phyloP scores from a whole-genome alignment of 23 tunicate genomes.

The Ascidia mentula region DNA sequence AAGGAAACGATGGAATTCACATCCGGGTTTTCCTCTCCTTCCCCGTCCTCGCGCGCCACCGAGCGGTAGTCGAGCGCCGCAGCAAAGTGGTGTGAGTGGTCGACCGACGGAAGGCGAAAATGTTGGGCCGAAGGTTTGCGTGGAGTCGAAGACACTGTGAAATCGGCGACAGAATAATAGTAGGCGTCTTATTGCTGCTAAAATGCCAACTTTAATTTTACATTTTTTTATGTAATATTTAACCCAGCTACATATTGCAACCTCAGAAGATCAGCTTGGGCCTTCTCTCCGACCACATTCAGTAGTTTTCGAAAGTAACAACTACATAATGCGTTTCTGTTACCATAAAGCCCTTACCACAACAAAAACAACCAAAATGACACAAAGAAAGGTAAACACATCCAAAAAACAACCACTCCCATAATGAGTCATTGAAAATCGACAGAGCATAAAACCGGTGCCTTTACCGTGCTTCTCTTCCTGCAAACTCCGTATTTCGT shows the following conservation, averaged over 20 bases:
- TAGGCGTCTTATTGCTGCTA: too few relatives aligned
- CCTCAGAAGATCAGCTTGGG: too few relatives aligned
- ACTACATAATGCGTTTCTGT: too few relatives aligned
- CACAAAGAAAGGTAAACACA: background rate
- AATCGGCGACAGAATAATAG: too few relatives aligned
- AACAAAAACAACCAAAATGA: background rate
- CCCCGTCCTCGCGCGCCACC: slow-evolving; percentile 87
- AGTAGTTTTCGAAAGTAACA: too few relatives aligned
- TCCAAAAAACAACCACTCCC: too few relatives aligned
- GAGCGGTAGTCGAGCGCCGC: slow-evolving; percentile 55
- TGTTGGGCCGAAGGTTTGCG: slow-evolving; percentile 16
- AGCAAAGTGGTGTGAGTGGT: slow-evolving; percentile 16
- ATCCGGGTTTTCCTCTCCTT: slow-evolving; percentile 93
- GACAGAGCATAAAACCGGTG: too few relatives aligned
- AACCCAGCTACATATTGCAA: too few relatives aligned
- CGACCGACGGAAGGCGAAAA: slow-evolving; percentile 34
- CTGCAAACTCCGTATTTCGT: slow-evolving; percentile 10
- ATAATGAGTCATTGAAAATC: too few relatives aligned
- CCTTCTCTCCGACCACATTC: too few relatives aligned
- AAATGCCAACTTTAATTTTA: too few relatives aligned
- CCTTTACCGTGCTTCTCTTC: slow-evolving; percentile 31
- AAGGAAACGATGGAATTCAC: slow-evolving; percentile 55
- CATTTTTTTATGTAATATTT: too few relatives aligned
- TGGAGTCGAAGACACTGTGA: slow-evolving; percentile 45
- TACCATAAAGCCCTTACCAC: background rate